Conservation (phyloP, 1,140 invertebrate species). For the Microplitis demolitor region DNA sequence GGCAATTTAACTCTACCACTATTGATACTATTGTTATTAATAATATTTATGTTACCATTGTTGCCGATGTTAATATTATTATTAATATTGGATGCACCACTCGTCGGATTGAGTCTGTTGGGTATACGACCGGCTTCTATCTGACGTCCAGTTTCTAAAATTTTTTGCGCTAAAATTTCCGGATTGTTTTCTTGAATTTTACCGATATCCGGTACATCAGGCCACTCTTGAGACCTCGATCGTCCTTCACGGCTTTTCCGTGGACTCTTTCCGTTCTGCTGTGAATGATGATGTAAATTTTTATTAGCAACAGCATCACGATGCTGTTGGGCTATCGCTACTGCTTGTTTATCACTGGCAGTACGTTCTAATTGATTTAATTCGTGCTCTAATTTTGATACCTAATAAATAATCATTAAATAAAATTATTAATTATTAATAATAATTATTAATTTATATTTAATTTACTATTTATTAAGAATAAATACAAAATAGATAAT, state of each 20-base stretch:
- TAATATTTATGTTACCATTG: too few species aligned
- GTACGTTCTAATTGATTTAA: constrained; percentile 74
- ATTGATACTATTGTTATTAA: constrained; percentile 10
- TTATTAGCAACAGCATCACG: constrained; percentile 41
- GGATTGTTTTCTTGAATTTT: constrained; percentile 92
- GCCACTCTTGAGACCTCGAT: constrained; percentile 85
- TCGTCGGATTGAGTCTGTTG: constrained; percentile 38
- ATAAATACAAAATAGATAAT: not conserved
- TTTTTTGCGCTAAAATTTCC: constrained; percentile 86
- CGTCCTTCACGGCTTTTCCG: constrained; percentile 75
- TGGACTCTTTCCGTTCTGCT: constrained; percentile 44
- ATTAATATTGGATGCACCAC: constrained; percentile 12
- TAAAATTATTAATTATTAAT: not conserved
- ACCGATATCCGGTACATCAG: constrained; percentile 84
- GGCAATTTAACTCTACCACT: constrained; percentile 47
- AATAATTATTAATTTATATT: constrained; percentile 10
- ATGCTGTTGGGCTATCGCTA: constrained; percentile 52
- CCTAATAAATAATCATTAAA: constrained; percentile 43
- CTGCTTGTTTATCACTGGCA: constrained; percentile 68
- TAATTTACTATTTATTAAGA: not conserved
- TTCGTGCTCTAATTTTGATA: constrained; percentile 76
- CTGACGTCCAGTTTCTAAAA: constrained; percentile 84
- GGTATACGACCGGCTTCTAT: constrained; percentile 79
- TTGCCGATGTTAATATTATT: not conserved
- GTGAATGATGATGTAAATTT: constrained; percentile 41